Base-by-base conservation (phyloP, 1,140 invertebrate genomes). In the Philotrypesis tridentata region DNA sequence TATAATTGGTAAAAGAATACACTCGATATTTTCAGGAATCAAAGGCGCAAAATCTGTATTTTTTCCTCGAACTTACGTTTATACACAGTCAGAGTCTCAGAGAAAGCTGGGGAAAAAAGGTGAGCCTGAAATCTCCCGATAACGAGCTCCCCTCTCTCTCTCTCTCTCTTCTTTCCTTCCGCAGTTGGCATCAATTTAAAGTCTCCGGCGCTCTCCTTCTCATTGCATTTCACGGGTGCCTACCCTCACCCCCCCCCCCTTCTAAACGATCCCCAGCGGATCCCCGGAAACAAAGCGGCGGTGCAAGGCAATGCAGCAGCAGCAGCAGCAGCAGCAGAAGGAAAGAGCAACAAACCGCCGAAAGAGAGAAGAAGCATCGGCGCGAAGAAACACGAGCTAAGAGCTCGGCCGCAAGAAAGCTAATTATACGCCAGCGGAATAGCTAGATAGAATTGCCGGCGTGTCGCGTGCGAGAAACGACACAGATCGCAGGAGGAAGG, bases 361-460 rank as follows among this genome's bases (percentile, higher is more conserved):
- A 43, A 71, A 78, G 43, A 71, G 1, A 37, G 25, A 25, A 40
- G 40, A 27, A 55, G n/a, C 29, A 29, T 37, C 29, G 68, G 6
- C 23, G 68, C 8, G 33, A 71, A 60, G 55, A 67, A 67, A 67
- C 9, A 25, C 31, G 6, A 71, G 68, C 68, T 12, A 55, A 70
- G 25, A 43, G n/a, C 40, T 43, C n/a, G 3, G 9, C 33, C 27
- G 55, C 17, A 74, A 80, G 79, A 80, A 74, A 80, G 70, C 71
- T 74, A 80, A 80, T 80, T 80, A 80, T 67, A 74, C 40, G 48
- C 48, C 12, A 29, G 21, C 8, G 31, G 4, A 63, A 25, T 25
- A 48, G n/a, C n/a, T n/a, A n/a, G 70, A 73, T 73, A 67, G 71
- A 67, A 80, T 73, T 60, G 25, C 27, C 21, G 48, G 70, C 17